phyloP scores from a whole-genome alignment of 1,140 invertebrate species.

The Eciton burchellii region DNA sequence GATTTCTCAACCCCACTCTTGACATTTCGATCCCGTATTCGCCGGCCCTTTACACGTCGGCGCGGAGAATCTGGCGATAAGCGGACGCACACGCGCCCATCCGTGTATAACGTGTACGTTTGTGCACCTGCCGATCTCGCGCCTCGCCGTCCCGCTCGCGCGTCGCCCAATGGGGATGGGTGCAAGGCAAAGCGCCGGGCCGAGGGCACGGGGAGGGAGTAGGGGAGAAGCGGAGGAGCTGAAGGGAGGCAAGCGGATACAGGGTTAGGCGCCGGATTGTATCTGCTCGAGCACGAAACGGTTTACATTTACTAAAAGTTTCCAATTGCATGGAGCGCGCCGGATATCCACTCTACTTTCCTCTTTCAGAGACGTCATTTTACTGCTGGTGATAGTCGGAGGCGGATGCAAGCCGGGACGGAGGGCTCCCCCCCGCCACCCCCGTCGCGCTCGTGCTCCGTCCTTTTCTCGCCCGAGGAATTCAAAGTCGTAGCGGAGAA shows the following conservation, averaged over 20 bases:
- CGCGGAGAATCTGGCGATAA: constrained; percentile 8
- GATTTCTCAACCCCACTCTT: constrained; percentile 63
- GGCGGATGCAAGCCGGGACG: constrained; percentile 61
- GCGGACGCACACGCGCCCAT: neutral
- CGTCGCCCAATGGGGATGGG: constrained; percentile 28
- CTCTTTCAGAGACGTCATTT: constrained; percentile 78
- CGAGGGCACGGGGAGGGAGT: constrained; percentile 41
- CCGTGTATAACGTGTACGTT: constrained; percentile 12
- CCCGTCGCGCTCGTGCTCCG: neutral
- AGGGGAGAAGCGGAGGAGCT: constrained; percentile 64
- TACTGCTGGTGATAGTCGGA: constrained; percentile 71
- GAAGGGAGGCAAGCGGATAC: constrained; percentile 68
- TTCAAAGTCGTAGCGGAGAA: constrained; percentile 76
- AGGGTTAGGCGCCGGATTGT: constrained; percentile 76
- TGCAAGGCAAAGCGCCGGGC: constrained; percentile 45
- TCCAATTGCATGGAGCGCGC: constrained; percentile 74
- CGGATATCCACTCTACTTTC: constrained; percentile 79
- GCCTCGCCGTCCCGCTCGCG: constrained; percentile 38
- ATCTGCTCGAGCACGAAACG: constrained; percentile 80
- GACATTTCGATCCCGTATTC: constrained; percentile 33
- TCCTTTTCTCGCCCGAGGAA: constrained; percentile 60
- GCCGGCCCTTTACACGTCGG: constrained; percentile 20
- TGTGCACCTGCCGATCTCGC: constrained; percentile 55
- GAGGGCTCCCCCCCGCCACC: neutral
- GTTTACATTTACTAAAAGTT: constrained; percentile 83